Evolutionary conservation across 2,888 invertebrate species (phyloP).

Genomic region (Poecilus cupreus): DNA sequence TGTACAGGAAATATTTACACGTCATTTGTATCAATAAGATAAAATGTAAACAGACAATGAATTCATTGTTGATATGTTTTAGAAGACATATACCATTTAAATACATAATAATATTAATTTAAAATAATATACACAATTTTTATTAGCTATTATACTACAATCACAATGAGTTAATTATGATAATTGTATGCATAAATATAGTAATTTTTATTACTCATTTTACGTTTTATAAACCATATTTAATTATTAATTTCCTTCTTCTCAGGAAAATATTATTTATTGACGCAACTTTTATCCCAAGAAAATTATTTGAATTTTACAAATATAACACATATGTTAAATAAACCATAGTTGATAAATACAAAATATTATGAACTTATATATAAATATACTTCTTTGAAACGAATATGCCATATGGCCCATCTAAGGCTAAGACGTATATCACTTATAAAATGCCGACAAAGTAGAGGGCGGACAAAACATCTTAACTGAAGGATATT

Average conservation of each 20-base stretch:
- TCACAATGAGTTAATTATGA: not conserved
- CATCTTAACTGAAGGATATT: constrained; percentile 1
- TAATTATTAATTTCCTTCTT: not conserved
- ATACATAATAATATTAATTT: not conserved
- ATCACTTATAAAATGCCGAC: not conserved
- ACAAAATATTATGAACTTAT: too few species aligned
- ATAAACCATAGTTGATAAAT: too few species aligned
- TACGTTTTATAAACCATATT: not conserved
- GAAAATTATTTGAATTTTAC: too few species aligned
- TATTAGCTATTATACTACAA: not conserved
- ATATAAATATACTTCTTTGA: too few species aligned
- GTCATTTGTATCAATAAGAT: not conserved
- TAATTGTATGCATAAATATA: not conserved
- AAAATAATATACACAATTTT: not conserved
- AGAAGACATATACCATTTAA: not conserved
- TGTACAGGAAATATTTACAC: constrained; percentile 16
- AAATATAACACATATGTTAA: too few species aligned
- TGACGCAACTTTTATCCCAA: too few species aligned
- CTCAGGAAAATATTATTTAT: not conserved
- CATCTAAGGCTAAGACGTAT: not conserved
- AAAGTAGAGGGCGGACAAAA: not conserved
- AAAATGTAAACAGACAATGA: not conserved
- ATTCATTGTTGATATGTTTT: not conserved
- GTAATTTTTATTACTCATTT: not conserved
- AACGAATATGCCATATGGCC: constrained; percentile 3